Conservation (phyloP, 2,888 invertebrate genomes). For the Alsophila aescularia region DNA sequence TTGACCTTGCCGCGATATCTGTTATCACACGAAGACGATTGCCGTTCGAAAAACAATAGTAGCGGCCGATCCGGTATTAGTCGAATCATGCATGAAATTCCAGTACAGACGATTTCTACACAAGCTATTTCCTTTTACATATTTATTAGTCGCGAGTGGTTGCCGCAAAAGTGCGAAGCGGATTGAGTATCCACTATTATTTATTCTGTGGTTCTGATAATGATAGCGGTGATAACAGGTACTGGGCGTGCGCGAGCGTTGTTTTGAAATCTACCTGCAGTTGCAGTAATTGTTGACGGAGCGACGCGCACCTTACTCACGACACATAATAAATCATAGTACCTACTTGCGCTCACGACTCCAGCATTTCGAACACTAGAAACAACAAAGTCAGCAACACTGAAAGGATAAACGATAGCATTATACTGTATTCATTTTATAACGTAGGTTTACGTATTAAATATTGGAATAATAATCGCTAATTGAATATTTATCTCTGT, state of each 20-base stretch:
- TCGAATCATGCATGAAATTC: constrained; percentile 32
- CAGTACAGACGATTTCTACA: constrained; percentile 32
- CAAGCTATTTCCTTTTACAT: constrained; percentile 33
- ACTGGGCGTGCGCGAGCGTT: constrained; percentile 39
- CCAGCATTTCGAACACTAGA: constrained; percentile 23
- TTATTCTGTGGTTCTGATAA: too few species aligned
- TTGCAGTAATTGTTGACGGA: constrained; percentile 37
- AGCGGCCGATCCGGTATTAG: constrained; percentile 21
- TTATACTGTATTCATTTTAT: too few species aligned
- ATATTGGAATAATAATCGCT: not conserved
- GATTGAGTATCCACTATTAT: too few species aligned
- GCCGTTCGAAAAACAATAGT: constrained; percentile 31
- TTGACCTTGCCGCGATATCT: constrained; percentile 70
- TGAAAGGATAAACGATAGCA: too few species aligned
- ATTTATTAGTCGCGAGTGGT: constrained; percentile 24
- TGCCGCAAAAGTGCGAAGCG: constrained; percentile 27
- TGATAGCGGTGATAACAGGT: constrained; percentile 43
- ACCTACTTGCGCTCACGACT: too few species aligned
- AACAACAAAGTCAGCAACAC: constrained; percentile 26
- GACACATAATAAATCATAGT: too few species aligned
- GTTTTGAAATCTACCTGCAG: constrained; percentile 64
- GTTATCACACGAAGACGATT: constrained; percentile 56
- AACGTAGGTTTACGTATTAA: too few species aligned
- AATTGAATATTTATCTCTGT: not conserved
- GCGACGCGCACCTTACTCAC: constrained; percentile 44